phyloP scores from a whole-genome alignment of 2,797 vertebrate species.

The Mycteria americana region DNA sequence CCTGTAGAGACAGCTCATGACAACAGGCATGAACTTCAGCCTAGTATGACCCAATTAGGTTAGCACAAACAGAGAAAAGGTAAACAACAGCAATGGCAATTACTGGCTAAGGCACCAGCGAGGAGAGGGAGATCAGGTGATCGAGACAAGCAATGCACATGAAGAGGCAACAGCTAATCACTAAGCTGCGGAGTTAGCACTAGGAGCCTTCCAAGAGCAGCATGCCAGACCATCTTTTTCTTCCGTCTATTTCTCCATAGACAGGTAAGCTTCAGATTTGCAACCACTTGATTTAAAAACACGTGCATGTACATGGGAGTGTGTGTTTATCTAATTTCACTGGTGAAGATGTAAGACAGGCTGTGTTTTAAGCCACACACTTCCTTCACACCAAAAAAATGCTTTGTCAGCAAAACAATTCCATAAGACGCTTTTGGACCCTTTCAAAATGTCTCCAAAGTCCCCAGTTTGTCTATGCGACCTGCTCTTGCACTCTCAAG shows the following conservation, averaged over 20 bases:
- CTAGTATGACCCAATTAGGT: not conserved
- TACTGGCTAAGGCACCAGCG: not conserved
- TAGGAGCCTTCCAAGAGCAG: not conserved
- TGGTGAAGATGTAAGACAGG: not conserved
- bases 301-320: fast-evolving
- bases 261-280: not conserved
- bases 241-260: not conserved
- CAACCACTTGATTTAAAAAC: not conserved
- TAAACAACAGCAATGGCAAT: not conserved
- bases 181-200: not conserved
- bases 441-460: not conserved
- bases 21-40: not conserved
- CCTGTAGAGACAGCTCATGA: not conserved
- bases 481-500: not conserved
- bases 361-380: not conserved
- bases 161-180: not conserved
- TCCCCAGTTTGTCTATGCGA: not conserved
- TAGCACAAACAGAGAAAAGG: not conserved
- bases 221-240: not conserved
- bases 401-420: not conserved
- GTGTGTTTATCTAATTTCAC: not conserved
- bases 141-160: fast-evolving
- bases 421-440: not conserved
- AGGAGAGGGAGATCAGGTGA: not conserved
- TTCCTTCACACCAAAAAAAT: not conserved